phyloP scores from a whole-genome alignment of 1,140 invertebrate species.

The Sarcophaga bullata region DNA sequence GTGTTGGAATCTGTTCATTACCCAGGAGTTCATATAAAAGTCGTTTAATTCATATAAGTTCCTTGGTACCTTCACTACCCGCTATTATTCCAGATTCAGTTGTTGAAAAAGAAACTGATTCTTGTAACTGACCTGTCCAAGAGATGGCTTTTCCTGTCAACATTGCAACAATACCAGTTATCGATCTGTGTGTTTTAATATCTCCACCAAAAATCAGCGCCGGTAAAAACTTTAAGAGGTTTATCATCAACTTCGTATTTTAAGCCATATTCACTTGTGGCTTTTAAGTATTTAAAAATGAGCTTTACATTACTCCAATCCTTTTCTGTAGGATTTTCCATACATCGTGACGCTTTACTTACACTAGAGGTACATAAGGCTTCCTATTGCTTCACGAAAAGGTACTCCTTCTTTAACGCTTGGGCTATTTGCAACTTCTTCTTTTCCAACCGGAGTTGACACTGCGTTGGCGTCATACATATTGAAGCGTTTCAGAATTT shows the following conservation, averaged over 20 bases:
- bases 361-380: slow-evolving; percentile 45
- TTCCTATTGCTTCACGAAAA: too few relatives aligned
- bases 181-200: slow-evolving; percentile 53
- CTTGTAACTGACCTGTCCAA: slow-evolving; percentile 47
- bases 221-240: background rate
- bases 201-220: slow-evolving; percentile 49
- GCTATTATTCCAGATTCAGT: too few relatives aligned
- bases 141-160: slow-evolving; percentile 49
- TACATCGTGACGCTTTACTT: background rate
- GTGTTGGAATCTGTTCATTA: too few relatives aligned
- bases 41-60: too few relatives aligned
- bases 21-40: too few relatives aligned
- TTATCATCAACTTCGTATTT: background rate
- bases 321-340: slow-evolving; percentile 42
- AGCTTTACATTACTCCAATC: slow-evolving; percentile 37
- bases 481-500: too few relatives aligned
- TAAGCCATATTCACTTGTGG: background rate
- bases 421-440: too few relatives aligned
- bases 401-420: too few relatives aligned
- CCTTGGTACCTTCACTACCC: too few relatives aligned
- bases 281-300: slow-evolving; percentile 21
- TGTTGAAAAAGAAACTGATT: too few relatives aligned
- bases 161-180: slow-evolving; percentile 54
- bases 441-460: too few relatives aligned
- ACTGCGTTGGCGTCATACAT: too few relatives aligned